Base-by-base conservation (phyloP, 2,888 invertebrate genomes). In the Theodoxus fluviatilis region DNA sequence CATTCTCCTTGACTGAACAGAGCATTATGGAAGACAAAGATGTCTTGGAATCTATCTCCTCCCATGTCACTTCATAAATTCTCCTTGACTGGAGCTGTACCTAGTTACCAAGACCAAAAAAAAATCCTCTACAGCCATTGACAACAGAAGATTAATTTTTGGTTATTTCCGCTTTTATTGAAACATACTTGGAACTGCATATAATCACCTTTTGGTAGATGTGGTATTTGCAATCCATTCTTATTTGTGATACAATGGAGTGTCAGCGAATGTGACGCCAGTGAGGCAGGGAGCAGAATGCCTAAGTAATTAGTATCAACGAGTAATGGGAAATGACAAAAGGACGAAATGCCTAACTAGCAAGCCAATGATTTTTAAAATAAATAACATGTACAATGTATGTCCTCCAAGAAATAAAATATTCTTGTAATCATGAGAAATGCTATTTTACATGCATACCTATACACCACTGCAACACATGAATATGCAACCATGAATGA, bases 141-240 rank as follows among this genome's bases (percentile, higher is more conserved):
- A n/a, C n/a, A 70, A 3, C 25, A 55, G 37, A 70, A 35, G 37
- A 38, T 7, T 28, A 33, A 15, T 40, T n/a, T 40, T 66, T 68
- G 67, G 71, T 73, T 73, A 69, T 69, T 73, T 73, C 73, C 71
- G 71, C 68, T 73, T 73, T 52, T 52, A 52, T 52, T 52, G 52
- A 64, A 73, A 73, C 67, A 71, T 52, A 71, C 66, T 71, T 71
- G 71, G 71, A 73, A 73, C 73, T 73, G 73, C 73, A 73, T 73
- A 73, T 70, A 70, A 68, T 70, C 49, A 70, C 70, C 65, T 57
- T 59, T 59, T 70, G 40, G 33, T 47, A 57, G 65, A 49, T 55
- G 40, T 57, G 70, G 66, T 70, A 70, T 65, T 70, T 70, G 70
- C 70, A 65, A 61, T 57, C 52, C 47, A 65, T 55, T 67, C n/a